A percentile compares a stretch with the other conserved stretches of the same genome.
phyloP scores from a whole-genome alignment of 2,797 vertebrate species.

The Rhabdophis nuchalis region DNA sequence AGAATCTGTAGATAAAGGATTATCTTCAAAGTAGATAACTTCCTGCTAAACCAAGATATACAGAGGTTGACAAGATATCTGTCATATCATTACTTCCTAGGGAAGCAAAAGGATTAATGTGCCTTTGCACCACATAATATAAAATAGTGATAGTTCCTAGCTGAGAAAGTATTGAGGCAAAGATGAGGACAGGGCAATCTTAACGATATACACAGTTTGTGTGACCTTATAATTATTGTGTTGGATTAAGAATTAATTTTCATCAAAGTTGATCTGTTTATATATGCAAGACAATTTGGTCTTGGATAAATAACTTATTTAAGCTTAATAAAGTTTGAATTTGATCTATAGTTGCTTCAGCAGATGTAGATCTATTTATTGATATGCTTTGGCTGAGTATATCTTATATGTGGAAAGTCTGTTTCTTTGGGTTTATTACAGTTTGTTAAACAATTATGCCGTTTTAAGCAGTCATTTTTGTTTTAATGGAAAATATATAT shows the following conservation, averaged over 20 bases:
- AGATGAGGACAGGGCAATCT: not conserved
- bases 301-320: not conserved
- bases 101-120: not conserved
- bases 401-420: not conserved
- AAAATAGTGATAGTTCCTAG: slow-evolving; percentile 11
- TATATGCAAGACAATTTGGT: not conserved
- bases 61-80: slow-evolving; percentile 14
- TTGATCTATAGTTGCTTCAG: not conserved
- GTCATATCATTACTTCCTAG: slow-evolving; percentile 3
- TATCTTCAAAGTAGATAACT: not conserved
- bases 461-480: not conserved
- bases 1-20: slow-evolving; percentile 5
- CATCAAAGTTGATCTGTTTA: not conserved
- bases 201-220: slow-evolving; percentile 1
- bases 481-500: not conserved
- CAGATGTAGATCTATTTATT: not conserved
- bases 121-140: not conserved
- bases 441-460: not conserved
- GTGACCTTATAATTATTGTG: accelerated
- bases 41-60: slow-evolving; percentile 10
- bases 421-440: slow-evolving; percentile 3
- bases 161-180: slow-evolving; percentile 1
- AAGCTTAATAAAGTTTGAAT: not conserved
- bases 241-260: not conserved
- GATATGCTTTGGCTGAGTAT: slow-evolving; percentile 1